phyloP scores from a whole-genome alignment of 2,888 invertebrate species.

The Sarcophaga variegata region DNA sequence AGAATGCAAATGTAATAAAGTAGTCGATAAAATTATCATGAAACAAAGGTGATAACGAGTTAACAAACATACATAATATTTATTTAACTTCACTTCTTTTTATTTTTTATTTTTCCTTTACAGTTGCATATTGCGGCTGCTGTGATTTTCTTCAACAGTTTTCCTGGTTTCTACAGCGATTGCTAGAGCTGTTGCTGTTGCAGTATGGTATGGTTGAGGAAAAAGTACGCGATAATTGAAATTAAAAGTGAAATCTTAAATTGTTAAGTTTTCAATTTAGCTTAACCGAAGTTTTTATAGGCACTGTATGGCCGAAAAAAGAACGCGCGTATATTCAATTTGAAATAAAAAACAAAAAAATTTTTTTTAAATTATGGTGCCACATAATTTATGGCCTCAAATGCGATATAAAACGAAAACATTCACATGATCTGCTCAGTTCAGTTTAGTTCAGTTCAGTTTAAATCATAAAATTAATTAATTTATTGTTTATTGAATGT shows the following conservation, averaged over 20 bases:
- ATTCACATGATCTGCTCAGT: conserved; percentile 28
- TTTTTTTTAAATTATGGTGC: conserved; percentile 5
- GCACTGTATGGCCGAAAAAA: too few species aligned
- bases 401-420: neutral
- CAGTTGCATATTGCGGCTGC: conserved; percentile 8
- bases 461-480: conserved; percentile 67
- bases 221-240: conserved; percentile 57
- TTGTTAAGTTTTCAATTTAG: conserved; percentile 58
- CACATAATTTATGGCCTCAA: conserved; percentile 1
- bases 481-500: conserved; percentile 70
- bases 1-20: conserved; percentile 63
- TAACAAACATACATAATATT: conserved; percentile 67
- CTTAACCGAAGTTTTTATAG: neutral
- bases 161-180: too few species aligned
- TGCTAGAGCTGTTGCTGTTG: too few species aligned
- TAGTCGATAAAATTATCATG: conserved; percentile 65
- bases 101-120: conserved; percentile 9
- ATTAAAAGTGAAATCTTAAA: conserved; percentile 68
- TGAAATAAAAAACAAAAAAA: conserved; percentile 2
- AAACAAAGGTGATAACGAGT: conserved; percentile 69
- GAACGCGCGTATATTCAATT: neutral
- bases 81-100: conserved; percentile 23
- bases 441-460: conserved; percentile 45
- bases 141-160: neutral
- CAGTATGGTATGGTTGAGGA: neutral